Evolutionary conservation across 2,113 vertebrate species (phyloP).

Genomic region (Solea senegalensis): DNA sequence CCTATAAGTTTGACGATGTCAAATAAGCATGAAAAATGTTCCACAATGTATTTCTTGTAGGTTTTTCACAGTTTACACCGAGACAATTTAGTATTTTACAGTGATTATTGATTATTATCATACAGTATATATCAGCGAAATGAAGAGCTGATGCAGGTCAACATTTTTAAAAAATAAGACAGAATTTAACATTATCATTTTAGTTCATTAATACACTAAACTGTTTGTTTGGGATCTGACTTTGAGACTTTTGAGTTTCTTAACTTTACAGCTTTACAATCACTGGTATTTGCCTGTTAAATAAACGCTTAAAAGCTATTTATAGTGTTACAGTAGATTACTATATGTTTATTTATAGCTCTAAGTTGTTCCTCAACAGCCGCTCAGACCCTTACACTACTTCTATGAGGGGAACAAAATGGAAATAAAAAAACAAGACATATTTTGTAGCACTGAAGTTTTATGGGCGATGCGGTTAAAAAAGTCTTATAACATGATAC

Average conservation of each 20-base stretch:
- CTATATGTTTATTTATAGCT: background rate
- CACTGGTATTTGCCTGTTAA: background rate
- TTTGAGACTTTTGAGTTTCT: background rate
- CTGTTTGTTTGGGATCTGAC: background rate
- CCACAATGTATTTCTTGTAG: no score
- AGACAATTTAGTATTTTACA: no score
- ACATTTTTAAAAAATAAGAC: no score
- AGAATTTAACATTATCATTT: no score
- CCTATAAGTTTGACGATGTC: no score
- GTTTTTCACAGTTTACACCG: no score
- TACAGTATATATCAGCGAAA: no score
- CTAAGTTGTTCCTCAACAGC: background rate
- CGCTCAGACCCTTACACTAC: background rate
- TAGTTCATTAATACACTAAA: no score
- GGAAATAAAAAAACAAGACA: background rate
- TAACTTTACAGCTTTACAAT: background rate
- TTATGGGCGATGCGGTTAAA: background rate
- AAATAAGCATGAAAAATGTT: no score
- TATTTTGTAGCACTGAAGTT: background rate
- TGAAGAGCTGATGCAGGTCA: no score
- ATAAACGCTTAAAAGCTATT: background rate
- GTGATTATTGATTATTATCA: no score
- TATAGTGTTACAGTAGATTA: background rate
- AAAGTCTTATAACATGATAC: background rate
- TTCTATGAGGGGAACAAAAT: background rate